A percentile compares a stretch with the other conserved stretches of the same genome.
These are phyloP conservation scores for Hyles vespertilio DNA, from an alignment of 1,140 invertebrate species.

Conservation along the genomic window DNA sequence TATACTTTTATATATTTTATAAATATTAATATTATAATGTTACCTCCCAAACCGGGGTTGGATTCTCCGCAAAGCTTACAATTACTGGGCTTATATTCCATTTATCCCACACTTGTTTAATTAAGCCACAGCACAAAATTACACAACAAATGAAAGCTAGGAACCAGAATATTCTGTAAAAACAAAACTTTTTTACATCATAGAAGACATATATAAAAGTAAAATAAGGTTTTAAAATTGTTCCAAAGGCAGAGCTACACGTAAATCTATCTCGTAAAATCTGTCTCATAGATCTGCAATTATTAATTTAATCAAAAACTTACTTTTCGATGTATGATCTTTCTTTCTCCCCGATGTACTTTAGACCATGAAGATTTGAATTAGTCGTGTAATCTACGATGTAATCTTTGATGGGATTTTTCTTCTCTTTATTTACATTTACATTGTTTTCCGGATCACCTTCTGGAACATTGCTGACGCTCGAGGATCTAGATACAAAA, in stretches of 20 bases:
- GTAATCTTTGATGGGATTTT: constrained; percentile 45
- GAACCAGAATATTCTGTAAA: constrained; percentile 72
- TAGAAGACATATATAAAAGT: too few species aligned
- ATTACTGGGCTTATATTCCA: constrained; percentile 81
- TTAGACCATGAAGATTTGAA: constrained; percentile 61
- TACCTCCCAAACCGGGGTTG: constrained; percentile 78
- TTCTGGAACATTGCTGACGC: constrained; percentile 28
- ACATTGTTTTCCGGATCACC: constrained; percentile 11
- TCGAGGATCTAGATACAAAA: constrained; percentile 29
- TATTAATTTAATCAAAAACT: constrained; percentile 12
- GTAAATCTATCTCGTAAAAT: too few species aligned
- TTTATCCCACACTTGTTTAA: constrained; percentile 78
- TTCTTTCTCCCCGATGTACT: constrained; percentile 62
- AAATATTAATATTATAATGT: not conserved
- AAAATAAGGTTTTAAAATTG: too few species aligned
- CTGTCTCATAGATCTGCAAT: too few species aligned
- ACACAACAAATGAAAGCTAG: constrained; percentile 69
- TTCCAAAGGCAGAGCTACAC: too few species aligned
- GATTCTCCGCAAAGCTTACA: constrained; percentile 79
- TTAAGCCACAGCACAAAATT: constrained; percentile 65
- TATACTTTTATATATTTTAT: too few species aligned
- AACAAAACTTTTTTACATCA: not conserved
- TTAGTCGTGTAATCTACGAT: constrained; percentile 55
- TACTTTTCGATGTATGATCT: constrained; percentile 55
- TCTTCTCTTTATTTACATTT: constrained; percentile 14